These are phyloP conservation scores for Gandaritis pyraliata DNA, from an alignment of 2,888 invertebrate genomes.

Conservation along the genomic window DNA sequence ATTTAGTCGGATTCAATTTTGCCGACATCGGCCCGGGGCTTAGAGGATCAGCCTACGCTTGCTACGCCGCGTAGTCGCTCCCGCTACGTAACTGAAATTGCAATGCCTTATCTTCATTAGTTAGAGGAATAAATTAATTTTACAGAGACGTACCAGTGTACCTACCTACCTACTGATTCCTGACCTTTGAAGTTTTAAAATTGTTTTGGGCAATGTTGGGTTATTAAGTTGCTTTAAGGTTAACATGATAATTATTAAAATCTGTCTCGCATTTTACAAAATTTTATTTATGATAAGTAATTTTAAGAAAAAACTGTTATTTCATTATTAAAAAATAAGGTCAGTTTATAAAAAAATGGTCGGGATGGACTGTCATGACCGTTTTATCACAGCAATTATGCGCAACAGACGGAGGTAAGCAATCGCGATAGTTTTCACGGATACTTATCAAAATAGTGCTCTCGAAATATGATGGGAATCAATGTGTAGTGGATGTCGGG, in stretches of 20 bases:
- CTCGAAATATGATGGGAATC: conserved; percentile 45
- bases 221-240: too few relatives aligned
- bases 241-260: too few relatives aligned
- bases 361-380: too few relatives aligned
- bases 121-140: conserved; percentile 12
- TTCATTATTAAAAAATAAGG: too few relatives aligned
- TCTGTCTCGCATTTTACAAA: too few relatives aligned
- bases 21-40: conserved; percentile 32
- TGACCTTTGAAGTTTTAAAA: too few relatives aligned
- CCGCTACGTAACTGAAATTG: conserved; percentile 22
- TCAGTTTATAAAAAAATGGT: too few relatives aligned
- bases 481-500: conserved; percentile 50
- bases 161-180: background rate
- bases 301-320: too few relatives aligned
- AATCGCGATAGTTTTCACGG: conserved; percentile 23
- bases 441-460: conserved; percentile 36
- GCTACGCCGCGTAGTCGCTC: conserved; percentile 21
- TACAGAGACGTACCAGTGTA: background rate
- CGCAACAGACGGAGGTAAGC: conserved; percentile 2
- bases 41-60: conserved; percentile 30
- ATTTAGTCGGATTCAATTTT: conserved; percentile 32
- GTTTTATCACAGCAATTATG: conserved; percentile 1
- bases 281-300: too few relatives aligned
- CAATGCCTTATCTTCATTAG: conserved; percentile 19
- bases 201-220: too few relatives aligned